Evolutionary conservation across 1,140 invertebrate genomes (phyloP).

Genomic region (Drosophila murphyi): DNA sequence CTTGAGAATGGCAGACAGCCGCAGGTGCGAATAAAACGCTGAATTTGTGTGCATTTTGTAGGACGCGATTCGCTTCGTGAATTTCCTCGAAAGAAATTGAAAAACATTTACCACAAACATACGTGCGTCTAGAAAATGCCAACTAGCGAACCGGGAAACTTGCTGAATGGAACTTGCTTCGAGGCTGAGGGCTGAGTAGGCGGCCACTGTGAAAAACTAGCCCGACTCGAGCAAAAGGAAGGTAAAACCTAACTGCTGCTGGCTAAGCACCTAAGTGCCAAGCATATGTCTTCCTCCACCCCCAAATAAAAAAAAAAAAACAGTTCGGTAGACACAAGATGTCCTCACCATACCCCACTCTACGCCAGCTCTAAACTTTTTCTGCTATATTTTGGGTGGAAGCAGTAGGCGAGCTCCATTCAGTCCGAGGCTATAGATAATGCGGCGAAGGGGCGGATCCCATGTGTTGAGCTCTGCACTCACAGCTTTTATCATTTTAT

Average conservation of each 20-base stretch:
- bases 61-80: slow-evolving; percentile 45
- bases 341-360: not conserved
- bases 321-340: slow-evolving; percentile 25
- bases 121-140: slow-evolving; percentile 42
- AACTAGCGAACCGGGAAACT: slow-evolving; percentile 10
- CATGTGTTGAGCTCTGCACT: slow-evolving; percentile 1
- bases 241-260: slow-evolving; percentile 42
- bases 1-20: slow-evolving; percentile 41
- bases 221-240: slow-evolving; percentile 18
- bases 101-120: slow-evolving; percentile 78
- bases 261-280: slow-evolving; percentile 65
- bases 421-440: slow-evolving; percentile 19
- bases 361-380: slow-evolving; percentile 15
- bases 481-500: slow-evolving; percentile 13
- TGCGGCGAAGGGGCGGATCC: slow-evolving; percentile 4
- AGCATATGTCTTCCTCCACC: slow-evolving; percentile 63
- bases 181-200: not conserved
- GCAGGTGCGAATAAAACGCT: slow-evolving; percentile 77
- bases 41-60: slow-evolving; percentile 74
- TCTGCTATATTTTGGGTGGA: not conserved
- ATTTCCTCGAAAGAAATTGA: slow-evolving; percentile 61
- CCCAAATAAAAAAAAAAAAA: slow-evolving; percentile 46
- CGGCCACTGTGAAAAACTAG: slow-evolving; percentile 33
- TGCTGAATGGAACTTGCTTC: slow-evolving; percentile 12
- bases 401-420: not conserved